These are phyloP conservation scores for Acipenser ruthenus DNA, from an alignment of 2,797 vertebrate genomes.

Conservation along the genomic window DNA sequence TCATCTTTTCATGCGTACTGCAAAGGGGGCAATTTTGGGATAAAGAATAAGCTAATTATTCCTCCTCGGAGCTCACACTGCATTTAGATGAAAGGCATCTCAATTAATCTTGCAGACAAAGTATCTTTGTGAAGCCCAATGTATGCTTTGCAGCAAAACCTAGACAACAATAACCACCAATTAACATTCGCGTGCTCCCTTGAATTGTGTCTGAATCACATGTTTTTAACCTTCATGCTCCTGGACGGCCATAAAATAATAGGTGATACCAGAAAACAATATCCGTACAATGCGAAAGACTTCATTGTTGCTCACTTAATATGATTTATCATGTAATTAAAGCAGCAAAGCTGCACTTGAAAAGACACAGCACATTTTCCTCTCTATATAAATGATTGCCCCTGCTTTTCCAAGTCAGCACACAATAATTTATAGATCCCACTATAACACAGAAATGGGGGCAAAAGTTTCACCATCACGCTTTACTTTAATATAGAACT, in stretches of 20 bases:
- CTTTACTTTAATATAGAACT: too few relatives aligned
- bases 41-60: conserved; percentile 13
- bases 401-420: background rate
- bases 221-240: background rate
- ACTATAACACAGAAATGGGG: too few relatives aligned
- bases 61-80: conserved; percentile 3
- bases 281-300: conserved; percentile 7
- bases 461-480: too few relatives aligned
- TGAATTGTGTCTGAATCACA: background rate
- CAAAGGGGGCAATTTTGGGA: background rate
- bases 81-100: conserved; percentile 13
- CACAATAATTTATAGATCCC: background rate
- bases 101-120: conserved; percentile 17
- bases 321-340: conserved; percentile 15
- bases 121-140: conserved; percentile 8
- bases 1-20: conserved; percentile 2
- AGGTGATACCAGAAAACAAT: conserved; percentile 5
- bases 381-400: conserved; percentile 7
- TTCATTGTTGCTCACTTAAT: background rate
- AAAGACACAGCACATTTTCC: conserved; percentile 2
- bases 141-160: background rate
- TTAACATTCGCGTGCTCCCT: background rate
- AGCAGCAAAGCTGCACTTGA: background rate
- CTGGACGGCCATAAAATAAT: background rate
- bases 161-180: conserved; percentile 16